These are phyloP conservation scores for Heliconius ismenius DNA, from an alignment of 2,888 invertebrate genomes.

Conservation along the genomic window DNA sequence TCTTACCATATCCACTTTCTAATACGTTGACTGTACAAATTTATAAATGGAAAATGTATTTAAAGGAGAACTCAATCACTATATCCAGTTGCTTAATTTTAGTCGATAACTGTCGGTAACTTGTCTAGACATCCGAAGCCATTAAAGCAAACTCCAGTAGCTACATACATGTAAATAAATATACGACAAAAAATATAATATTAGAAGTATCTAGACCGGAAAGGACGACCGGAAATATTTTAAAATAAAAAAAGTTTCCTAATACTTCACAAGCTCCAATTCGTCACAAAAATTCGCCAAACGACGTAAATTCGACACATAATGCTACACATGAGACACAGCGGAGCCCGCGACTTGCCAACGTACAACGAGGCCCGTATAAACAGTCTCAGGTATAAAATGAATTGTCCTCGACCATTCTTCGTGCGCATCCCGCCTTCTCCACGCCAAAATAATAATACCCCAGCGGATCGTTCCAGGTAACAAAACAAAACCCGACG, in stretches of 20 bases:
- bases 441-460: constrained; percentile 71
- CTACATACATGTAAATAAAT: constrained; percentile 10
- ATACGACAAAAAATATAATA: not conserved
- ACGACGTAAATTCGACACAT: constrained; percentile 53
- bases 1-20: constrained; percentile 5
- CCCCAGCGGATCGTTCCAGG: constrained; percentile 64
- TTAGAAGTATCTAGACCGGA: not conserved
- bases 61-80: constrained; percentile 68
- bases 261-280: constrained; percentile 55
- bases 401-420: constrained; percentile 67
- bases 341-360: constrained; percentile 61
- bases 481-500: constrained; percentile 64
- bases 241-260: constrained; percentile 53
- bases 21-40: constrained; percentile 50
- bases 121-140: constrained; percentile 5
- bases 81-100: constrained; percentile 54
- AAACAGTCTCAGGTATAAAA: constrained; percentile 77
- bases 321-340: constrained; percentile 63
- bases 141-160: not conserved
- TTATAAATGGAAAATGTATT: constrained; percentile 57
- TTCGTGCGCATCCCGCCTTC: constrained; percentile 68
- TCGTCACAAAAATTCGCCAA: constrained; percentile 58
- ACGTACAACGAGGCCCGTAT: constrained; percentile 65
- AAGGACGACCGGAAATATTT: constrained; percentile 55
- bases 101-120: constrained; percentile 52